These are phyloP conservation scores for Cataglyphis hispanica DNA, from an alignment of 1,140 invertebrate species.

Conservation along the genomic window DNA sequence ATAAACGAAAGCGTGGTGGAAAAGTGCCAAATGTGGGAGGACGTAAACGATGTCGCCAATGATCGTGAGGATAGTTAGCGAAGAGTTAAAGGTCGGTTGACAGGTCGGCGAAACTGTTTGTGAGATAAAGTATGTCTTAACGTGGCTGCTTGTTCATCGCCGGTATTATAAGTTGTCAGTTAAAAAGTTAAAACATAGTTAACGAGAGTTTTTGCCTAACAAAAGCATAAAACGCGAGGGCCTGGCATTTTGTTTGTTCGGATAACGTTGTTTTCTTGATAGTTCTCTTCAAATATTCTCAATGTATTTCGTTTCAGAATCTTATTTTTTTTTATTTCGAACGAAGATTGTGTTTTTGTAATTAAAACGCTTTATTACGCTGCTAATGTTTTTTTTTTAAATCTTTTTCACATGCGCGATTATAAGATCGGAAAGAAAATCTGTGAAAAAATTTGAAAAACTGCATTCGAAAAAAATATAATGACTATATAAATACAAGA, in stretches of 20 bases:
- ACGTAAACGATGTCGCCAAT: constrained; percentile 32
- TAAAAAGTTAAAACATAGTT: constrained; percentile 70
- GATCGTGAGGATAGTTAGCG: constrained; percentile 44
- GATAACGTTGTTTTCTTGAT: background rate
- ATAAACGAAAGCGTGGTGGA: constrained; percentile 24
- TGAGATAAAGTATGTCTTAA: constrained; percentile 32
- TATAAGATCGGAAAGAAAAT: background rate
- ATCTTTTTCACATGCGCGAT: background rate
- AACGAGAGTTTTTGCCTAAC: constrained; percentile 59
- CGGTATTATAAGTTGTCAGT: constrained; percentile 55
- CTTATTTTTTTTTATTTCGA: background rate
- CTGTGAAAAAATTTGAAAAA: constrained; percentile 1
- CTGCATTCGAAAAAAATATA: background rate
- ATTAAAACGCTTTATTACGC: background rate
- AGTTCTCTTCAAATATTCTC: background rate
- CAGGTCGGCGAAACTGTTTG: constrained; percentile 36
- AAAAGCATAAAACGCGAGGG: constrained; percentile 34
- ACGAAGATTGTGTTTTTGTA: background rate
- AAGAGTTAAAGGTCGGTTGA: constrained; percentile 53
- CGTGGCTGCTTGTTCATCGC: constrained; percentile 14
- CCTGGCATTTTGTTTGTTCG: constrained; percentile 13
- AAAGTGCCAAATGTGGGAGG: constrained; percentile 7
- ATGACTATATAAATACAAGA: too few relatives aligned
- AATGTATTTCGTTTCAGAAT: background rate
- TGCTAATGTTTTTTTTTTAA: background rate